Conservation (phyloP, 2,113 vertebrate genomes). For the Crocuta crocuta region DNA sequence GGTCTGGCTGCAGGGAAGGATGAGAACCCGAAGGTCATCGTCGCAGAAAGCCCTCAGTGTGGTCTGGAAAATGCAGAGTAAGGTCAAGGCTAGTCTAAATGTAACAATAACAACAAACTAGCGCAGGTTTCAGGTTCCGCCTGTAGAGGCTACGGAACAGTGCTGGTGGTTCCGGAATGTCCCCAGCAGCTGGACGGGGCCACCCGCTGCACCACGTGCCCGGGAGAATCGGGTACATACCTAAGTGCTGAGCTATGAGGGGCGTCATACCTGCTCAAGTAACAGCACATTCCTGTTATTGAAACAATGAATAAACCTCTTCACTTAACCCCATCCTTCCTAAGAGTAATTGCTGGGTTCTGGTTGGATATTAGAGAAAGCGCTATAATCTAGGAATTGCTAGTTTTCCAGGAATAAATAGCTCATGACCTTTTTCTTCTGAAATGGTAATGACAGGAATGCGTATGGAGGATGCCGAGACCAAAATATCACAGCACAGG, state of each 20-base stretch:
- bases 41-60: not conserved
- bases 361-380: fast-evolving
- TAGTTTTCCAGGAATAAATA: not conserved
- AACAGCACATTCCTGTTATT: not conserved
- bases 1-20: too few species aligned
- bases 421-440: not conserved
- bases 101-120: too few species aligned
- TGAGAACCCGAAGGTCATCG: too few species aligned
- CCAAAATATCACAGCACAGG: not conserved
- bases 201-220: fast-evolving
- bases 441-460: not conserved
- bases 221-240: too few species aligned
- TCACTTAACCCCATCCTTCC: too few species aligned
- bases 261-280: fast-evolving
- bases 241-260: fast-evolving
- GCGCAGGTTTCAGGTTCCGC: not conserved
- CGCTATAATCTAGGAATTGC: too few species aligned
- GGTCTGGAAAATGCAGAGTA: not conserved
- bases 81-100: not conserved
- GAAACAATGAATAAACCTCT: not conserved
- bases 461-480: fast-evolving
- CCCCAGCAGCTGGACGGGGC: too few species aligned
- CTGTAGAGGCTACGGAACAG: fast-evolving
- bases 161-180: fast-evolving
- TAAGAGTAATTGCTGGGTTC: fast-evolving